Evolutionary conservation across 2,113 vertebrate species (phyloP).

Genomic region (Isichthys henryi): DNA sequence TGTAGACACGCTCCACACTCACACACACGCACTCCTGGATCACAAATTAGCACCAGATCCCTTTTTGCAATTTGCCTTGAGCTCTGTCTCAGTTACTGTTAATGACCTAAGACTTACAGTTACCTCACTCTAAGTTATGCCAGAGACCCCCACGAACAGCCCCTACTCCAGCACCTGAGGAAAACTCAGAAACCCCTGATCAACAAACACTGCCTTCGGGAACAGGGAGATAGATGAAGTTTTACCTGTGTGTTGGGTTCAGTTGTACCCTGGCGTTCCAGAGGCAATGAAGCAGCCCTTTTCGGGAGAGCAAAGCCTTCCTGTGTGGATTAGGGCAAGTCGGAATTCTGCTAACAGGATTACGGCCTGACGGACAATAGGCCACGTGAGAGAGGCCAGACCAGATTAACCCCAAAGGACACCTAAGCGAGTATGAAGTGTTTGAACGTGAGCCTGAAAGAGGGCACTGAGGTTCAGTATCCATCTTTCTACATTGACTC

Average conservation of each 20-base stretch:
- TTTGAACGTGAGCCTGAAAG: not conserved
- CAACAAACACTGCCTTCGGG: no score
- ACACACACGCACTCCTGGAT: not conserved
- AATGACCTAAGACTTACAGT: not conserved
- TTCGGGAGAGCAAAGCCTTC: constrained; percentile 22
- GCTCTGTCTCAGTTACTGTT: not conserved
- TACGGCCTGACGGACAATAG: constrained; percentile 40
- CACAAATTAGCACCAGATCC: constrained; percentile 1
- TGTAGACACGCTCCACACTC: not conserved
- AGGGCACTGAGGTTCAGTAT: not conserved
- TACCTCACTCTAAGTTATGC: not conserved
- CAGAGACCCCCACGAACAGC: not conserved
- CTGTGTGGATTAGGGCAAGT: constrained; percentile 49
- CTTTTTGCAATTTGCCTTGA: not conserved
- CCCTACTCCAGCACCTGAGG: not conserved
- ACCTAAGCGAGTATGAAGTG: not conserved
- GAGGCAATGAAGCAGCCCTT: constrained; percentile 27
- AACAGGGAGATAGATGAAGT: not conserved
- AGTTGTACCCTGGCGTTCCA: constrained; percentile 45
- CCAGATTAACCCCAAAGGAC: constrained; percentile 30
- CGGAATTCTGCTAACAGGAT: constrained; percentile 52
- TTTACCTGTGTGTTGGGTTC: constrained; percentile 53
- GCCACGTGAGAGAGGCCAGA: constrained; percentile 4
- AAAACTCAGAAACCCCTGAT: not conserved
- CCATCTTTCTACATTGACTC: not conserved